Evolutionary conservation across 2,113 vertebrate species (phyloP).

Genomic region (Myocastor coypus): DNA sequence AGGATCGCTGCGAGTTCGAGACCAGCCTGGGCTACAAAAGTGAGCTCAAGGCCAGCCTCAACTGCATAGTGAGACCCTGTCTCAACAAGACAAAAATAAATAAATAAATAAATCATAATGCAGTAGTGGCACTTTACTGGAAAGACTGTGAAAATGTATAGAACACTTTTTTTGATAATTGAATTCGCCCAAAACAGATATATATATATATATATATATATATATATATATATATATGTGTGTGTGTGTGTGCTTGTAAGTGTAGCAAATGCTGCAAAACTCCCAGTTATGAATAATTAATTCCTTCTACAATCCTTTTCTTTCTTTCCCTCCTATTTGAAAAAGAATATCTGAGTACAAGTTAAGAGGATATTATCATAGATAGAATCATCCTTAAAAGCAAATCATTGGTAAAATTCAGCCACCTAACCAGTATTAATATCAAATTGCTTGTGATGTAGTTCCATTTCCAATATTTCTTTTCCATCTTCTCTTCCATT

Average conservation of each 20-base stretch:
- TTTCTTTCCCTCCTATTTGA: slow-evolving; percentile 2
- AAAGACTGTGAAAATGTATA: slow-evolving; percentile 11
- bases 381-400: not conserved
- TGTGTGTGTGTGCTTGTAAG: not conserved
- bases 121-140: slow-evolving; percentile 42
- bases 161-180: slow-evolving; percentile 10
- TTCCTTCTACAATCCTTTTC: not conserved
- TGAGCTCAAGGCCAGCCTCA: no score
- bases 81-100: no score
- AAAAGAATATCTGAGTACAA: slow-evolving; percentile 31
- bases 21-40: no score
- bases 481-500: not conserved
- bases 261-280: slow-evolving; percentile 29
- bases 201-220: no score
- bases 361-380: not conserved
- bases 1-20: no score
- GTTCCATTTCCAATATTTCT: slow-evolving; percentile 31
- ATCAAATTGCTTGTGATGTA: slow-evolving; percentile 3
- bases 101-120: no score
- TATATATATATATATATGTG: no score
- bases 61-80: no score
- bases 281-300: slow-evolving; percentile 30
- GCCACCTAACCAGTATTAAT: not conserved
- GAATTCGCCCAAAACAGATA: slow-evolving; percentile 44
- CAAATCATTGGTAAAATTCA: slow-evolving; percentile 26